phyloP scores from a whole-genome alignment of 2,797 vertebrate genomes.

The Lithobates sylvaticus region DNA sequence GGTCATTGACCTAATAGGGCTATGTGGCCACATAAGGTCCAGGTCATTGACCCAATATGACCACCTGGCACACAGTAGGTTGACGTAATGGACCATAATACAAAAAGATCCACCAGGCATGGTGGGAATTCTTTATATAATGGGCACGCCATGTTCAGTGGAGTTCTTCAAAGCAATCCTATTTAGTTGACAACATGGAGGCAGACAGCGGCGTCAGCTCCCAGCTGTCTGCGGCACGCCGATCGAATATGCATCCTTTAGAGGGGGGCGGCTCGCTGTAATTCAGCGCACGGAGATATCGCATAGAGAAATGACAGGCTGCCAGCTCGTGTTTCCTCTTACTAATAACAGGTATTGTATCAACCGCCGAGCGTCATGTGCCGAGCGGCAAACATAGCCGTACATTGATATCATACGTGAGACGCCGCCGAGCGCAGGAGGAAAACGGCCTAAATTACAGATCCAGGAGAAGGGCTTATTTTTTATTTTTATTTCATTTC shows the following conservation, averaged over 20 bases:
- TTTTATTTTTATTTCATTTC: too few relatives aligned
- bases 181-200: too few relatives aligned
- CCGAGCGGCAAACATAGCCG: constrained; percentile 8
- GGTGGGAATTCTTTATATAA: too few relatives aligned
- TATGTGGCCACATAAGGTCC: too few relatives aligned
- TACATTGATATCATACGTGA: constrained; percentile 36
- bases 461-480: neutral
- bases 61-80: too few relatives aligned
- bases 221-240: neutral
- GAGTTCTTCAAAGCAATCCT: neutral
- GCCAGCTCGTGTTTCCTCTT: constrained; percentile 31
- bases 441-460: neutral
- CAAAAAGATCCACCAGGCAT: too few relatives aligned
- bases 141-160: neutral
- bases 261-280: neutral
- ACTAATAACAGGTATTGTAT: constrained; percentile 59
- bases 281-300: constrained; percentile 35
- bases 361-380: constrained; percentile 20
- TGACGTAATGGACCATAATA: too few relatives aligned
- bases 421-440: constrained; percentile 11
- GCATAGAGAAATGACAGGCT: constrained; percentile 43
- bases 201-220: neutral
- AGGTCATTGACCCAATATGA: too few relatives aligned
- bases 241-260: neutral
- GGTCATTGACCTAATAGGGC: too few relatives aligned